Evolutionary conservation across 37 sponge, comb jelly and placozoan species (phyloP).

Genomic region (Spongilla lacustris): DNA sequence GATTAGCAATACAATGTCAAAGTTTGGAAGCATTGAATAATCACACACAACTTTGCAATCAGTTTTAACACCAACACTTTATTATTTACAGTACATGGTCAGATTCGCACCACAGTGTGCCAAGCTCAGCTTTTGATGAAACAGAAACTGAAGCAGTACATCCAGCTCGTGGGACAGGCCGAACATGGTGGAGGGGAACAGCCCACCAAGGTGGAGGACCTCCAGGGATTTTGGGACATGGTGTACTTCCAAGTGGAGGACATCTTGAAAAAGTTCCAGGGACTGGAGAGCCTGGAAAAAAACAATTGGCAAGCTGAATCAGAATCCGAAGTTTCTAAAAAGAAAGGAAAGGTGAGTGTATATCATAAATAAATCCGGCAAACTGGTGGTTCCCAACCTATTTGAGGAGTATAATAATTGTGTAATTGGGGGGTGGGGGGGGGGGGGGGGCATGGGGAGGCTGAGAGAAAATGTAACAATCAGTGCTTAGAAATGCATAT

Average conservation of each 20-base stretch:
- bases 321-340: neutral
- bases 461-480: too few relatives aligned
- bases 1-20: too few relatives aligned
- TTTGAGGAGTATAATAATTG: too few relatives aligned
- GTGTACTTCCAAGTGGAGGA: slow-evolving; percentile 78
- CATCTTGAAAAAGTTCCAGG: slow-evolving; percentile 57
- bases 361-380: too few relatives aligned
- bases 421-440: neutral
- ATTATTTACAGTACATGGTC: slow-evolving; percentile 48
- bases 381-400: too few relatives aligned
- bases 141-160: slow-evolving; percentile 78
- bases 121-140: slow-evolving; percentile 78
- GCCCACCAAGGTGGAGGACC: slow-evolving; percentile 44
- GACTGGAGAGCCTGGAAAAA: slow-evolving; percentile 40
- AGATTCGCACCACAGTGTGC: slow-evolving; percentile 65
- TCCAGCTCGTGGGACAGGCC: slow-evolving; percentile 50
- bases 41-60: too few relatives aligned
- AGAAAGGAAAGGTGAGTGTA: slow-evolving; percentile 7
- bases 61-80: too few relatives aligned
- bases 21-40: too few relatives aligned
- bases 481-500: too few relatives aligned
- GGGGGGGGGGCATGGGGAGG: neutral
- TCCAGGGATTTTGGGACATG: slow-evolving; percentile 92
- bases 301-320: slow-evolving; percentile 46
- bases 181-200: slow-evolving; percentile 48